Conservation (phyloP, 1,140 invertebrate genomes). For the Drosophila bocqueti region DNA sequence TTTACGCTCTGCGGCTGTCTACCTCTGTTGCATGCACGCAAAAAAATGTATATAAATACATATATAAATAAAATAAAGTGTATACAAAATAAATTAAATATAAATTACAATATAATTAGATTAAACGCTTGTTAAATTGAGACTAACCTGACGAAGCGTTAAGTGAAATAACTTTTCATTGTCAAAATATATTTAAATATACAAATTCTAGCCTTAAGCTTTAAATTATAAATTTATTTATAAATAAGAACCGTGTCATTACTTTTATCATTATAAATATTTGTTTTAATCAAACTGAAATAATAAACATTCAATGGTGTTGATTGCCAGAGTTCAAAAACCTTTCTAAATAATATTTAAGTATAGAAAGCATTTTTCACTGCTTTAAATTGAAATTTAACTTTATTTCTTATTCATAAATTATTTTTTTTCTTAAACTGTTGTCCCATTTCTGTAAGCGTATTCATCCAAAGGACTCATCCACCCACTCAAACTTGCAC, state of each 20-base stretch:
- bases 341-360: not conserved
- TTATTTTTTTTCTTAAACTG: not conserved
- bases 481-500: constrained; percentile 4
- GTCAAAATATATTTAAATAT: not conserved
- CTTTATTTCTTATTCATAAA: not conserved
- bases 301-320: not conserved
- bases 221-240: not conserved
- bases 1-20: constrained; percentile 62
- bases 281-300: not conserved
- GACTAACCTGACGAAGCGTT: not conserved
- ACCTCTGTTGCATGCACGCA: constrained; percentile 4
- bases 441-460: not conserved
- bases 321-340: not conserved
- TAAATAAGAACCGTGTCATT: not conserved
- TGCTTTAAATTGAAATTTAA: not conserved
- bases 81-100: not conserved
- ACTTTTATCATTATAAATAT: not conserved
- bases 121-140: not conserved
- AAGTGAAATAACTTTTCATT: not conserved
- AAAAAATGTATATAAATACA: not conserved
- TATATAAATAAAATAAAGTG: too few species aligned
- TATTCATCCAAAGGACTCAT: constrained; percentile 9
- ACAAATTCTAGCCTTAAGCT: not conserved
- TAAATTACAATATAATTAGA: not conserved
- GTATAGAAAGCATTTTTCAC: not conserved